Evolutionary conservation across 1,140 invertebrate species (phyloP), one percentile per base, ranked within the genome.

Genomic region (Drosophila malerkotliana): DNA sequence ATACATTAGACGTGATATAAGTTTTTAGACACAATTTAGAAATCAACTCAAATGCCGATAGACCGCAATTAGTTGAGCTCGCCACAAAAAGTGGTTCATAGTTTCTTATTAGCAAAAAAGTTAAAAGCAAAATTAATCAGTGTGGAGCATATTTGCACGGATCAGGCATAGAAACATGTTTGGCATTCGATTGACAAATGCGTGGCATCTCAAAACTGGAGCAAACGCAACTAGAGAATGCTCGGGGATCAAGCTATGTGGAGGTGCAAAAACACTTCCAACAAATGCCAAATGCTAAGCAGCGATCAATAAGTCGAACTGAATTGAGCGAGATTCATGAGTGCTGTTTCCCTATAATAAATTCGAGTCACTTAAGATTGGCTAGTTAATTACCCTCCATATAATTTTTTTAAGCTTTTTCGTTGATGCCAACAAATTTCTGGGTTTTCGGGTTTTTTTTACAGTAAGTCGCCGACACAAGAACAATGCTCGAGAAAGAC

Each of bases 161-260:
- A 21, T 59, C 60, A 66, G 79, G 49, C 49, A 78, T 49, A 45
- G 26, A 78, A 83, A 81, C 79, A 78, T 82, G 79, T 76, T 84
- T 60, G 80, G 79, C 69, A 83, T 82, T 81, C 71, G 80, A 79
- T 82, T 82, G 69, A 84, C 79, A 82, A 82, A 84, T 84, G 76
- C 57, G 79, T 62, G 72, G 80, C 80, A 84, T 84, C 79, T 75
- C 44, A 71, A 79, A 81, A 79, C 53, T 83, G 47, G 79, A 83
- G 76, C 79, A 84, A 52, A 48, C 68, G 76, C 76, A 73, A 39
- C 55, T 39, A 72, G 60, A 64, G 60, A 82, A 51, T 67, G 78
- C 60, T 41, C 53, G 64, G 37, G 9, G 41, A 71, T 14, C 47
- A 55, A 57, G 18, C 63, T 52, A 45, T 48, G 44, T 37, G 37